phyloP scores from a whole-genome alignment of 1,140 invertebrate genomes.

The Drosophila littoralis region DNA sequence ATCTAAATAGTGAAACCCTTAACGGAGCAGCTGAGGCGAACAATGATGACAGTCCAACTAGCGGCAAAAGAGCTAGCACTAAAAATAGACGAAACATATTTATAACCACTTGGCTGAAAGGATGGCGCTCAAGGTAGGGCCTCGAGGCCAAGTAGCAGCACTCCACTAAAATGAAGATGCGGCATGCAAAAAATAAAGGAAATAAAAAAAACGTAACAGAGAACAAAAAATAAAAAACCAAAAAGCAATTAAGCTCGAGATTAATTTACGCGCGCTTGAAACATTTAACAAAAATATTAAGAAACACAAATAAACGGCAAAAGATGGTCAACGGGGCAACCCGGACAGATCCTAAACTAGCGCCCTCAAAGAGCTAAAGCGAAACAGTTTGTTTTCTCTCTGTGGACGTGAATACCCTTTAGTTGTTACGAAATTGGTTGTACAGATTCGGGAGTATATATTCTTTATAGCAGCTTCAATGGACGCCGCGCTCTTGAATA shows the following conservation, averaged over 20 bases:
- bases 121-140: slow-evolving; percentile 19
- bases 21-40: slow-evolving; percentile 6
- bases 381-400: slow-evolving; percentile 2
- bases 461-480: too few species aligned
- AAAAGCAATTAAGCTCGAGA: slow-evolving; percentile 80
- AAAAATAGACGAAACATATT: slow-evolving; percentile 70
- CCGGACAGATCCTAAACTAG: slow-evolving; percentile 50
- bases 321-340: slow-evolving; percentile 19
- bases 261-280: slow-evolving; percentile 74
- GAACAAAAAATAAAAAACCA: slow-evolving; percentile 16
- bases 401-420: neutral
- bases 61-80: slow-evolving; percentile 25
- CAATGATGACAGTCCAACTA: slow-evolving; percentile 56
- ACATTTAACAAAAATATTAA: slow-evolving; percentile 80
- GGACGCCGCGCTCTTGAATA: too few species aligned
- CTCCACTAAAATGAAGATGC: slow-evolving; percentile 36
- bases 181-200: slow-evolving; percentile 29
- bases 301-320: slow-evolving; percentile 63
- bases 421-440: neutral
- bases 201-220: slow-evolving; percentile 5
- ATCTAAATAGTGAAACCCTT: slow-evolving; percentile 27
- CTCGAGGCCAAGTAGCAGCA: slow-evolving; percentile 22
- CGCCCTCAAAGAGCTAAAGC: slow-evolving; percentile 49
- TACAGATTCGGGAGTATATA: too few species aligned
- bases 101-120: slow-evolving; percentile 43